Evolutionary conservation across 2,797 vertebrate species (phyloP).

Genomic region (Momotus momota): DNA sequence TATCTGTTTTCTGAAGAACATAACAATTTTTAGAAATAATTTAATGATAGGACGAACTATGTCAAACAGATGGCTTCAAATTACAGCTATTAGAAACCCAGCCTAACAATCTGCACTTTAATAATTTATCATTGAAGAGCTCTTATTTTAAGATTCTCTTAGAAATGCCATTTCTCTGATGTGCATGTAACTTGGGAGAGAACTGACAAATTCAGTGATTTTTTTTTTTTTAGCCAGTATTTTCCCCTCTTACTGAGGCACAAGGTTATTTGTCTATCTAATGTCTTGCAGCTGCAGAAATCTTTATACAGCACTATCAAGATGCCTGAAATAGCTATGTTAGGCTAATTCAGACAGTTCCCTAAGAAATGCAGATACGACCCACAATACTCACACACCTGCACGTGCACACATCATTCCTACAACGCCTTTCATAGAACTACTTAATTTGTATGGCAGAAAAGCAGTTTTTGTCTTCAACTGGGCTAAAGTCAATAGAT

Average conservation of each 20-base stretch:
- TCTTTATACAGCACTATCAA: background rate
- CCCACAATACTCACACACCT: background rate
- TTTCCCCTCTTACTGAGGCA: background rate
- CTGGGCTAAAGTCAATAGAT: background rate
- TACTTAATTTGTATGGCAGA: background rate
- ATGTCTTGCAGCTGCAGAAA: background rate
- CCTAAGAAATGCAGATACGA: background rate
- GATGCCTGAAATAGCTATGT: background rate
- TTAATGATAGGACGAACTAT: background rate
- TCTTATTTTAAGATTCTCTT: background rate
- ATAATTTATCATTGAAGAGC: background rate
- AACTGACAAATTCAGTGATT: background rate
- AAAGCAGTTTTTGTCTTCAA: background rate
- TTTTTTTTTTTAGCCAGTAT: background rate
- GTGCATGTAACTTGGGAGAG: background rate
- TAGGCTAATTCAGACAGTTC: background rate
- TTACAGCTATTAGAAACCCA: background rate
- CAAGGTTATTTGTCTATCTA: background rate
- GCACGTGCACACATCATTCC: background rate
- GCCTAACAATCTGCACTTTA: background rate
- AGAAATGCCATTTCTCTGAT: background rate
- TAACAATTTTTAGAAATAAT: background rate
- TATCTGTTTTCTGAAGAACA: background rate
- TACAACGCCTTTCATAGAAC: background rate
- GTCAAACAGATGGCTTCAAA: slow-evolving; percentile 9